Percentiles rank a stretch among this genome's conserved stretches.
Conservation (phyloP, 2,113 vertebrate genomes). For the Tinamus guttatus region DNA sequence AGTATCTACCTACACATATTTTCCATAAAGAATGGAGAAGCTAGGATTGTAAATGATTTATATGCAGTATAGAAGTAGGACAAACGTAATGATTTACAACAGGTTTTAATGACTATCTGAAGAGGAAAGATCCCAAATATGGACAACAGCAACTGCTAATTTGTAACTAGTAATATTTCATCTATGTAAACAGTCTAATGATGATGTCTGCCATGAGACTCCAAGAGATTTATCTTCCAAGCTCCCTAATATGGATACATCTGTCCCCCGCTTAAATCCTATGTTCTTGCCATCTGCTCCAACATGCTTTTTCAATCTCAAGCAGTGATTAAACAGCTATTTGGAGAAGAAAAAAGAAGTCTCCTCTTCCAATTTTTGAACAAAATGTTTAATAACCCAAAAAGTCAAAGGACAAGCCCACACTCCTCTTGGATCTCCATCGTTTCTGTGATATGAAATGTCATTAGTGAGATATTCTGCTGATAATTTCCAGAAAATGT, state of each 20-base stretch:
- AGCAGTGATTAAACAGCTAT: conserved; percentile 55
- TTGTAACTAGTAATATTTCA: conserved; percentile 26
- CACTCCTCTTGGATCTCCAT: neutral
- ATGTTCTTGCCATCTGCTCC: conserved; percentile 80
- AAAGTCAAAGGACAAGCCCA: neutral
- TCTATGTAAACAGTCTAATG: conserved; percentile 60
- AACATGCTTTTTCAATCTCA: conserved; percentile 42
- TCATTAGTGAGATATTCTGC: neutral
- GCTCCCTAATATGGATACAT: conserved; percentile 68
- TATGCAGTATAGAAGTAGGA: conserved; percentile 7
- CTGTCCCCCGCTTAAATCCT: conserved; percentile 80
- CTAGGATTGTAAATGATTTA: conserved; percentile 39
- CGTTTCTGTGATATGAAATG: neutral
- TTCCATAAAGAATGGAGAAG: neutral
- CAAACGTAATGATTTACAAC: conserved; percentile 52
- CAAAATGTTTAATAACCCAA: neutral
- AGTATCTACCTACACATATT: neutral
- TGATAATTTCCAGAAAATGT: neutral
- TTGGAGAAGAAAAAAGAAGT: neutral
- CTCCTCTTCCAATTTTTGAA: conserved; percentile 5
- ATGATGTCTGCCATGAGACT: conserved; percentile 57
- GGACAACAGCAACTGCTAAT: conserved; percentile 49
- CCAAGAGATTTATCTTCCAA: conserved; percentile 70
- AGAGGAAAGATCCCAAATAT: conserved; percentile 59
- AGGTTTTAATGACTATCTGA: conserved; percentile 50